phyloP scores from a whole-genome alignment of 2,113 vertebrate species.

The Tautogolabrus adspersus region DNA sequence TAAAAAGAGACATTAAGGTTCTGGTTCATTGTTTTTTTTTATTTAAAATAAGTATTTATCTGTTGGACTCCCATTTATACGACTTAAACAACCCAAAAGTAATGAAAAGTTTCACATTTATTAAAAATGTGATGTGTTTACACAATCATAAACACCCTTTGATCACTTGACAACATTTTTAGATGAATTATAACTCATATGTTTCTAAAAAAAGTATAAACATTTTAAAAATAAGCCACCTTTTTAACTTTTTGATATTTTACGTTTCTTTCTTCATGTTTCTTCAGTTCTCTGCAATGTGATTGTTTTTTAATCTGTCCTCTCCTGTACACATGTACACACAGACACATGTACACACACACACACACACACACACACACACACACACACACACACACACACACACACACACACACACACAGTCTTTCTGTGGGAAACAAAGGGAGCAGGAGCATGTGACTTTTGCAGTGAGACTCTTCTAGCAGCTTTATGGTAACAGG shows the following conservation, averaged over 20 bases:
- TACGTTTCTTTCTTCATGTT: not conserved
- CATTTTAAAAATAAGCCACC: not conserved
- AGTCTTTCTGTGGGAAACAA: constrained; percentile 63
- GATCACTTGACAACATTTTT: too few relatives aligned
- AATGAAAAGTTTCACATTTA: too few relatives aligned
- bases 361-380: not conserved
- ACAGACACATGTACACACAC: constrained; percentile 8
- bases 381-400: too few relatives aligned
- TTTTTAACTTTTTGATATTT: not conserved
- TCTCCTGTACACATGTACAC: not conserved
- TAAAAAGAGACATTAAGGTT: not conserved
- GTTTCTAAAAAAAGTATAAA: too few relatives aligned
- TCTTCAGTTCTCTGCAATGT: not conserved
- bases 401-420: too few relatives aligned
- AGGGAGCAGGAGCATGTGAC: constrained; percentile 79
- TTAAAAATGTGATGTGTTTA: too few relatives aligned
- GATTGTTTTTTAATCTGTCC: not conserved
- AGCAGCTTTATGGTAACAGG: constrained; percentile 75
- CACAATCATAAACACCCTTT: too few relatives aligned
- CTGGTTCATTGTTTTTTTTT: too few relatives aligned
- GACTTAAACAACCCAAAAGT: too few relatives aligned
- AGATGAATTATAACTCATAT: not conserved
- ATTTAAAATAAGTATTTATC: not conserved
- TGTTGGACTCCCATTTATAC: not conserved
- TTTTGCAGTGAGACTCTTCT: constrained; percentile 75